phyloP scores from a whole-genome alignment of 2,888 invertebrate genomes.

The Camponotus fellah region DNA sequence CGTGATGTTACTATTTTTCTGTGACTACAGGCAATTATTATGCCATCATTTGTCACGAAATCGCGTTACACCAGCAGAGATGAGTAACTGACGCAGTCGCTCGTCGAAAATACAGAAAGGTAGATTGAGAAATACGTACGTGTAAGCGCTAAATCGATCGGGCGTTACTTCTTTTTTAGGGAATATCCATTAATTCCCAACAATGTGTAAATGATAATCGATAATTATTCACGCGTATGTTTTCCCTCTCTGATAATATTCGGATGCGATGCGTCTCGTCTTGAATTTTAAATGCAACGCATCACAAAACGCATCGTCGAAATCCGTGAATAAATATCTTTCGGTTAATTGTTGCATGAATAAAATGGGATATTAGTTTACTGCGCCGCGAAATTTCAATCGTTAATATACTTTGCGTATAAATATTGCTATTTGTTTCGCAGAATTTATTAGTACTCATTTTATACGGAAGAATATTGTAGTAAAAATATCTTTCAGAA shows the following conservation, averaged over 20 bases:
- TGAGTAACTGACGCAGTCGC: background rate
- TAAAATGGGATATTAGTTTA: background rate
- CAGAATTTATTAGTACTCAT: background rate
- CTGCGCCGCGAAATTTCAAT: slow-evolving; percentile 3
- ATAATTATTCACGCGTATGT: slow-evolving; percentile 29
- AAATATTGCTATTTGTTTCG: background rate
- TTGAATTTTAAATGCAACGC: slow-evolving; percentile 38
- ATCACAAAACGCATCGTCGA: background rate
- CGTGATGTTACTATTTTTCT: slow-evolving; percentile 39
- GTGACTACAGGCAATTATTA: background rate
- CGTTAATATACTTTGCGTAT: background rate
- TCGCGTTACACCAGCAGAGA: slow-evolving; percentile 10
- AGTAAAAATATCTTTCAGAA: background rate
- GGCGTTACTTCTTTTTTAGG: slow-evolving; percentile 25
- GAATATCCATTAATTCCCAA: slow-evolving; percentile 44
- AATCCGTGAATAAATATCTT: background rate
- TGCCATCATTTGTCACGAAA: slow-evolving; percentile 11
- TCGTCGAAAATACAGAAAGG: slow-evolving; percentile 21
- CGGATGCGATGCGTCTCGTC: slow-evolving; percentile 9
- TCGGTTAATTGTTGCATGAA: background rate
- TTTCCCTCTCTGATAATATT: slow-evolving; percentile 9
- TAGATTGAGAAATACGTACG: slow-evolving; percentile 2
- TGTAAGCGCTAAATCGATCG: slow-evolving; percentile 8
- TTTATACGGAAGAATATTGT: background rate
- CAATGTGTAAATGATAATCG: slow-evolving; percentile 26